These are phyloP conservation scores for Callipepla squamata DNA, from an alignment of 2,113 vertebrate species.

Conservation along the genomic window DNA sequence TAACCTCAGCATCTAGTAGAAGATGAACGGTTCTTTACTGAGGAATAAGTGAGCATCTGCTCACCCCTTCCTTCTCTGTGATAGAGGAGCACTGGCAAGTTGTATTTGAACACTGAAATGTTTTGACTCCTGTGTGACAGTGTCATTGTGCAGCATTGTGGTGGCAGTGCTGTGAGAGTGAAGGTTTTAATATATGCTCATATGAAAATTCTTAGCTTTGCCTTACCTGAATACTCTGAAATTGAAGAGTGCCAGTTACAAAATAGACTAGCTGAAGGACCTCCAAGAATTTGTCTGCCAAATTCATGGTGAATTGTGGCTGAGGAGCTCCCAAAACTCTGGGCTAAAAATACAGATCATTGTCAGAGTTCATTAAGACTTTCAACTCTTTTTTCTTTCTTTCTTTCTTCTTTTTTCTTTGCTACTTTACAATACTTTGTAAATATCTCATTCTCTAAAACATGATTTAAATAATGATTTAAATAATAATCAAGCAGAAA, in stretches of 20 bases:
- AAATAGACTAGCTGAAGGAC: neutral
- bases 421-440: neutral
- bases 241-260: neutral
- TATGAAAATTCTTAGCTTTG: neutral
- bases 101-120: neutral
- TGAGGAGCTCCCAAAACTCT: neutral
- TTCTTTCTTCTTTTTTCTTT: neutral
- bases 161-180: neutral
- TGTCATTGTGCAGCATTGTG: too few relatives aligned
- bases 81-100: neutral
- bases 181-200: neutral
- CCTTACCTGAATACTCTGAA: neutral
- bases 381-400: neutral
- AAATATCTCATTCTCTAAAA: slow-evolving; percentile 46
- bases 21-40: neutral
- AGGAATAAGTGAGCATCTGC: neutral
- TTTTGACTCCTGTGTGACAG: neutral
- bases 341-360: neutral
- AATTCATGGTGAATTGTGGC: neutral
- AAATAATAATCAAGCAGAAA: slow-evolving; percentile 42
- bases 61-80: neutral
- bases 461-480: slow-evolving; percentile 60
- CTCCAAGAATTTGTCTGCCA: neutral
- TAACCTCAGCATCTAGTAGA: neutral
- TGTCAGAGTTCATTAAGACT: slow-evolving; percentile 13